phyloP scores from a whole-genome alignment of 2,888 invertebrate species.

The Pollenia amentaria region DNA sequence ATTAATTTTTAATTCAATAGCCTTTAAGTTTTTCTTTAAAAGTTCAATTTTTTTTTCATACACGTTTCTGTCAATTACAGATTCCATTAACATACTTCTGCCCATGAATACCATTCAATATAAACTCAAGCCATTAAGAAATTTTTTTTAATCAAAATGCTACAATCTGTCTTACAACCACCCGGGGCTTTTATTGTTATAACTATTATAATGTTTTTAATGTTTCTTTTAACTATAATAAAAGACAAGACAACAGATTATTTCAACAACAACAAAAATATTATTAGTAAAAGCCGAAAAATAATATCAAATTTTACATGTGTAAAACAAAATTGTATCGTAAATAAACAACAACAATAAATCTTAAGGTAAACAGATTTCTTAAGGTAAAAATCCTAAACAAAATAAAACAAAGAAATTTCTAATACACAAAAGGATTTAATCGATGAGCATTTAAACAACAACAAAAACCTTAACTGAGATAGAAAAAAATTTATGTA shows the following conservation, averaged over 20 bases:
- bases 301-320: conserved; percentile 52
- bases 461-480: conserved; percentile 3
- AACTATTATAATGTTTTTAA: conserved; percentile 21
- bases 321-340: conserved; percentile 17
- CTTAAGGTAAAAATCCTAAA: conserved; percentile 38
- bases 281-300: background rate
- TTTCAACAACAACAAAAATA: conserved; percentile 20
- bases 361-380: conserved; percentile 58
- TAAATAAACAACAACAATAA: conserved; percentile 52
- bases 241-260: conserved; percentile 50
- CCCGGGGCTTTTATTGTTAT: conserved; percentile 33
- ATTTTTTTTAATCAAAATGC: background rate
- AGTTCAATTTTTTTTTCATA: no score
- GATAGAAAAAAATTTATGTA: conserved; percentile 33
- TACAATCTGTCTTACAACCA: conserved; percentile 1
- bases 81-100: background rate
- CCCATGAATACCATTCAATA: background rate
- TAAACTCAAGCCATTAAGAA: conserved; percentile 15
- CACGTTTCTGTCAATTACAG: no score
- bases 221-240: conserved; percentile 38
- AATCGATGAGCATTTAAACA: background rate
- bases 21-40: no score
- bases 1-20: no score
- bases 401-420: conserved; percentile 21
- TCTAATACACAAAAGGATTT: conserved; percentile 53